Percentiles rank a stretch among this genome's conserved stretches.
phyloP scores from a whole-genome alignment of 2,888 invertebrate genomes.

The Limenitis camilla region DNA sequence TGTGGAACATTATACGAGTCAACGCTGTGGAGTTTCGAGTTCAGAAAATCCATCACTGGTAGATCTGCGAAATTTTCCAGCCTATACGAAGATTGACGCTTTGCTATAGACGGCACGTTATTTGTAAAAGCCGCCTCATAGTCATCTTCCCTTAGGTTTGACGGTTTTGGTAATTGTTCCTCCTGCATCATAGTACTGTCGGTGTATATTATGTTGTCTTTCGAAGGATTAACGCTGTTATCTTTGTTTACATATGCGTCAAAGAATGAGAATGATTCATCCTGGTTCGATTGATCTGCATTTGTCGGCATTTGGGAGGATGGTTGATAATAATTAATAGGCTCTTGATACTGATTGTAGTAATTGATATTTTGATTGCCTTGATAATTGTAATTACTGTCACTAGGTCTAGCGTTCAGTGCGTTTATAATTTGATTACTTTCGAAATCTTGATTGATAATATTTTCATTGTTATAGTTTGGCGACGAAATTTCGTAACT shows the following conservation, averaged over 20 bases:
- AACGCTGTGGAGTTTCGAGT: constrained; percentile 52
- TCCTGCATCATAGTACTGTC: constrained; percentile 34
- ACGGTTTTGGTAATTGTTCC: constrained; percentile 45
- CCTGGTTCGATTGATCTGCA: constrained; percentile 29
- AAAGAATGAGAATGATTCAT: constrained; percentile 29
- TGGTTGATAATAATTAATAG: constrained; percentile 8
- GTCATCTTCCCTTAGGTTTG: constrained; percentile 50
- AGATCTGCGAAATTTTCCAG: constrained; percentile 53
- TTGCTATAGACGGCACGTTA: constrained; percentile 45
- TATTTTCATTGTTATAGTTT: constrained; percentile 8
- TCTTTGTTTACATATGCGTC: constrained; percentile 30
- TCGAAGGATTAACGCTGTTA: constrained; percentile 19
- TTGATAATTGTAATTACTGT: not conserved
- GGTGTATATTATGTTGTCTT: constrained; percentile 27
- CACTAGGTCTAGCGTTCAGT: not conserved
- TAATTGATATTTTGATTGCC: constrained; percentile 4
- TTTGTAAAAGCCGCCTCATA: constrained; percentile 47
- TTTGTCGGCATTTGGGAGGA: constrained; percentile 23
- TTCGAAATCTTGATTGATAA: not conserved
- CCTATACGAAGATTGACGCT: constrained; percentile 43
- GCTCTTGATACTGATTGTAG: not conserved
- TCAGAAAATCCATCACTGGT: constrained; percentile 54
- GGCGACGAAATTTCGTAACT: constrained; percentile 4
- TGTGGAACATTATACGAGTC: constrained; percentile 65
- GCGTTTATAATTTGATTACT: not conserved